A percentile compares a stretch with the other conserved stretches of the same genome.
Conservation (phyloP, 2,113 vertebrate genomes). For the Petrocephalus microphthalmus region DNA sequence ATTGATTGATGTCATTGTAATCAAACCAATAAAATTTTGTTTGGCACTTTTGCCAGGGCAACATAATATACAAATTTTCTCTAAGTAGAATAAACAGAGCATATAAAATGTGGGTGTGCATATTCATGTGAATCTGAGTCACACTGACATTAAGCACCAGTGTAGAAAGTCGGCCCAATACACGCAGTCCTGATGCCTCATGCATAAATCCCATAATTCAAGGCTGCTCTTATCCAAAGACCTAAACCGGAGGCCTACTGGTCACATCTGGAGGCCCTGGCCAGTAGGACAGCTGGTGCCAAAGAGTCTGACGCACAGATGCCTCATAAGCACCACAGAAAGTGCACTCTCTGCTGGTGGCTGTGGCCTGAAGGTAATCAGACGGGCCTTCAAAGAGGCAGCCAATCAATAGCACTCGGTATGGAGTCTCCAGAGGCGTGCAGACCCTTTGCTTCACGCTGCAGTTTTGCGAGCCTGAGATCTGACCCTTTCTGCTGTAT, state of each 20-base stretch:
- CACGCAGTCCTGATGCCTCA: not conserved
- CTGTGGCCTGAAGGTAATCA: not conserved
- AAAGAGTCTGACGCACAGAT: not conserved
- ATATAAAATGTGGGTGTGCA: not conserved
- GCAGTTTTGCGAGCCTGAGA: not conserved
- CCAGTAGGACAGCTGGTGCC: not conserved
- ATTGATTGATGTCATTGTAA: not conserved
- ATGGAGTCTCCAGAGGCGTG: not conserved
- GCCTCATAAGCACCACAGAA: not conserved
- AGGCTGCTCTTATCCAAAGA: not conserved
- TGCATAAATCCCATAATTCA: not conserved
- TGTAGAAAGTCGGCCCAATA: not conserved
- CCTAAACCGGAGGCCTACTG: not conserved
- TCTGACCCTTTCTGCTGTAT: not conserved
- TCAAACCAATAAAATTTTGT: too few relatives aligned
- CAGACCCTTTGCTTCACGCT: not conserved
- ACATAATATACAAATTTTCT: too few relatives aligned
- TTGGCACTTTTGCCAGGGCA: too few relatives aligned
- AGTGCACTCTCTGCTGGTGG: not conserved
- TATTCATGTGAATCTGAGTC: slow-evolving; percentile 17
- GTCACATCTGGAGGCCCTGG: not conserved
- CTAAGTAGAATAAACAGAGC: too few relatives aligned
- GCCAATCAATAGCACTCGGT: not conserved
- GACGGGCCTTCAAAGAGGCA: not conserved
- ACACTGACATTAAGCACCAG: not conserved